These are phyloP conservation scores for Saimiri boliviensis DNA, from an alignment of 2,113 vertebrate genomes.

Conservation along the genomic window DNA sequence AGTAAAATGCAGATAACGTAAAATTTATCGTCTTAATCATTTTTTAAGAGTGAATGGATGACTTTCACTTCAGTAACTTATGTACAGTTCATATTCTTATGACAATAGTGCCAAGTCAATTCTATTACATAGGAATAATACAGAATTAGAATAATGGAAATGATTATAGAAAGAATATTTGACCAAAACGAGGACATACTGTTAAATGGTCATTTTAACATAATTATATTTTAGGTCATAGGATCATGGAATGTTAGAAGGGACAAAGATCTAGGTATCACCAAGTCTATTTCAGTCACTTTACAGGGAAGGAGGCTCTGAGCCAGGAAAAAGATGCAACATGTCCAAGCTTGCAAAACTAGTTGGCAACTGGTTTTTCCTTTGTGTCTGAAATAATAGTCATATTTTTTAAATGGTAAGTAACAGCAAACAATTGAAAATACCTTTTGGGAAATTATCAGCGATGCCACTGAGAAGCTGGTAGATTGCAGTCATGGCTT, in stretches of 20 bases:
- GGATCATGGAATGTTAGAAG: not conserved
- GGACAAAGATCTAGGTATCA: not conserved
- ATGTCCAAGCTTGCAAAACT: not conserved
- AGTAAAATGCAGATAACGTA: not conserved
- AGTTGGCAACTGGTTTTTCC: not conserved
- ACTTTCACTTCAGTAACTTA: not conserved
- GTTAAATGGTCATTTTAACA: not conserved
- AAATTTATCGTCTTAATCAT: not conserved
- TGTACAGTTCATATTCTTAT: not conserved
- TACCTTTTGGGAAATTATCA: not conserved
- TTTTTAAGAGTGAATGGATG: not conserved
- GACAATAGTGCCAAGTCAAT: not conserved
- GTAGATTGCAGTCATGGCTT: not conserved
- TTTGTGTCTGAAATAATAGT: not conserved
- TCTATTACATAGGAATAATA: not conserved
- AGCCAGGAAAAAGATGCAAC: not conserved
- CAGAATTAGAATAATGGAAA: not conserved
- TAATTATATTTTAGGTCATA: not conserved
- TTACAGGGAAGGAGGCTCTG: not conserved
- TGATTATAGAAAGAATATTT: not conserved
- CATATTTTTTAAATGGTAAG: not conserved
- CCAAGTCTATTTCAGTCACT: not conserved
- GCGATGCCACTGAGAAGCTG: not conserved
- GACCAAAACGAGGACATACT: not conserved
- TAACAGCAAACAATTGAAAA: not conserved